Percentiles rank a stretch among this genome's conserved stretches.
Evolutionary conservation across 35 echinoderm and acorn worm species (phyloP).

Genomic region (Eucidaris tribuloides): DNA sequence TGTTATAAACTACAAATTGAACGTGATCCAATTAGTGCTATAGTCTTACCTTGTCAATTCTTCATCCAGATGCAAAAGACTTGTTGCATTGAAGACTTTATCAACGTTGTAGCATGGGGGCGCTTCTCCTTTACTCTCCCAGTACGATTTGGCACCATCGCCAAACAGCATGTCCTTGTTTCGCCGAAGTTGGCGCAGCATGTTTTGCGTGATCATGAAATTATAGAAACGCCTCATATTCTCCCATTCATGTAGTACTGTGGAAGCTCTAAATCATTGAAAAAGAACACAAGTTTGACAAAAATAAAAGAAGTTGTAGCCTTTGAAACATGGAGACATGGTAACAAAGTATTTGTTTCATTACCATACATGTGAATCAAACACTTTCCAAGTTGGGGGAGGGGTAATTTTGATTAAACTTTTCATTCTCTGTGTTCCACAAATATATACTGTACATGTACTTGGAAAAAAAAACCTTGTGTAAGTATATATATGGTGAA

Average conservation of each 20-base stretch:
- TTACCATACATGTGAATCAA: too few relatives aligned
- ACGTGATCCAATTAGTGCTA: too few relatives aligned
- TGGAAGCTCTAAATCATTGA: slow-evolving; percentile 37
- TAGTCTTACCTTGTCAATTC: slow-evolving; percentile 86
- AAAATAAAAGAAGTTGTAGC: not conserved
- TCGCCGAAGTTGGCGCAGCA: slow-evolving; percentile 63
- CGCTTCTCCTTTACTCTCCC: slow-evolving; percentile 32
- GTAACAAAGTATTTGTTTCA: too few relatives aligned
- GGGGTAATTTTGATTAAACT: too few relatives aligned
- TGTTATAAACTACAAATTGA: too few relatives aligned
- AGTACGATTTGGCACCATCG: slow-evolving; percentile 62
- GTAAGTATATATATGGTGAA: too few relatives aligned
- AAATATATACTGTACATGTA: too few relatives aligned
- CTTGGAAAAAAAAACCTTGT: too few relatives aligned
- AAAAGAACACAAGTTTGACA: too few relatives aligned
- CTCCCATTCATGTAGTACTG: slow-evolving; percentile 89
- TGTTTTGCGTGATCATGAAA: slow-evolving; percentile 88
- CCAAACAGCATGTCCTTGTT: slow-evolving; percentile 89
- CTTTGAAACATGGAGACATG: not conserved
- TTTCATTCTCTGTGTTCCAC: too few relatives aligned
- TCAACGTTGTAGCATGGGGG: slow-evolving; percentile 79
- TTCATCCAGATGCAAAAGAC: slow-evolving; percentile 91
- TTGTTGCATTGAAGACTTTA: slow-evolving; percentile 78
- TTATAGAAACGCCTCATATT: slow-evolving; percentile 74
- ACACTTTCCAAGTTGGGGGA: too few relatives aligned